Conservation (phyloP, 2,113 vertebrate species). For the Arothron firmamentum region DNA sequence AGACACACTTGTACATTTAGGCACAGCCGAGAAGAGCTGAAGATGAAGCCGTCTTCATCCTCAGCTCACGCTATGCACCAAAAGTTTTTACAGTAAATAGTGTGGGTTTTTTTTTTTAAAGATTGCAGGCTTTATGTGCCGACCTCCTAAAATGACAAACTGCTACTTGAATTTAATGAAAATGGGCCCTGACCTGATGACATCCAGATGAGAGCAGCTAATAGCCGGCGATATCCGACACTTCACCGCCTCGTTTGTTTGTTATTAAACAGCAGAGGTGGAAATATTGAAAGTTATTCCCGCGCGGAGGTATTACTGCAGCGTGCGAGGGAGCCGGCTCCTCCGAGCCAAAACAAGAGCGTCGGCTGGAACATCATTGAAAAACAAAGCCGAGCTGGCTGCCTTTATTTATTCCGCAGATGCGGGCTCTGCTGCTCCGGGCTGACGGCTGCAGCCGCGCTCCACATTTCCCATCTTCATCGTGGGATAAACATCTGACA, state of each 20-base stretch:
- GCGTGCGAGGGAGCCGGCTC: conserved; percentile 35
- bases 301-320: conserved; percentile 61
- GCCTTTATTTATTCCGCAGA: conserved; percentile 59
- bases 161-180: conserved; percentile 30
- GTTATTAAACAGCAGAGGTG: conserved; percentile 45
- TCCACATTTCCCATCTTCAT: conserved; percentile 50
- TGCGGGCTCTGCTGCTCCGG: conserved; percentile 31
- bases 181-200: conserved; percentile 30
- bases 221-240: conserved; percentile 6
- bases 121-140: neutral
- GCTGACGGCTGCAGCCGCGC: conserved; percentile 38
- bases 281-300: conserved; percentile 67
- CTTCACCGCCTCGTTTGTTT: conserved; percentile 33
- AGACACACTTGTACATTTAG: conserved; percentile 28
- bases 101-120: neutral
- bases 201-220: neutral
- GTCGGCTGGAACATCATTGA: conserved; percentile 50
- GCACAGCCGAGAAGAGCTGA: conserved; percentile 13
- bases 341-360: conserved; percentile 61
- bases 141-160: conserved; percentile 21
- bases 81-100: neutral
- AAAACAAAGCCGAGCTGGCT: conserved; percentile 67
- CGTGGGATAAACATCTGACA: conserved; percentile 52
- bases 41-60: neutral
- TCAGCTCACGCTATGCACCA: too few relatives aligned